These are phyloP conservation scores for Excalfactoria chinensis DNA, from an alignment of 2,113 vertebrate genomes.

Conservation along the genomic window DNA sequence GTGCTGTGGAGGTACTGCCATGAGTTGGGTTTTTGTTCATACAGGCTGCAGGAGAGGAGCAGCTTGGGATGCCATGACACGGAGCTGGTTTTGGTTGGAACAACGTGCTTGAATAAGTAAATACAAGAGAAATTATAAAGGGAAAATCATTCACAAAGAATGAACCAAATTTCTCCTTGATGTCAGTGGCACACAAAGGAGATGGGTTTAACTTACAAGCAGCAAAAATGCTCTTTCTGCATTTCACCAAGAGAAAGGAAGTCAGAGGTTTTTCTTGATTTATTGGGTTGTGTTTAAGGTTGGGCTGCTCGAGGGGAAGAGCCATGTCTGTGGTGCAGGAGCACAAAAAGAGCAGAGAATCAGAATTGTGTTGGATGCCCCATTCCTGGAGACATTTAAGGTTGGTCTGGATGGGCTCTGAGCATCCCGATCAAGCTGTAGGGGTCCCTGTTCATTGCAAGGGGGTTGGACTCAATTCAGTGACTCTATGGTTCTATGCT, in stretches of 20 bases:
- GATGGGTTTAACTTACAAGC: neutral
- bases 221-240: neutral
- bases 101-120: neutral
- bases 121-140: neutral
- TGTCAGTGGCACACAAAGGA: neutral
- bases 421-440: too few relatives aligned
- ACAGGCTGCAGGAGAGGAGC: neutral
- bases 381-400: too few relatives aligned
- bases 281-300: neutral
- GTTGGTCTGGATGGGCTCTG: too few relatives aligned
- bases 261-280: neutral
- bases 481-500: too few relatives aligned
- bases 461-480: too few relatives aligned
- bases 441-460: too few relatives aligned
- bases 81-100: neutral
- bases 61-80: neutral
- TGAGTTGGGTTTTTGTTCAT: slow-evolving; percentile 15
- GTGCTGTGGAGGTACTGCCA: slow-evolving; percentile 13
- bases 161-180: neutral
- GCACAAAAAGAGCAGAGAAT: neutral
- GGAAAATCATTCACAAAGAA: neutral
- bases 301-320: neutral
- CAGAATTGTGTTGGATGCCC: too few relatives aligned
- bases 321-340: neutral
- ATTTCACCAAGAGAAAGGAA: neutral